Conservation (phyloP, 2,797 vertebrate genomes). For the Selene dorsalis region DNA sequence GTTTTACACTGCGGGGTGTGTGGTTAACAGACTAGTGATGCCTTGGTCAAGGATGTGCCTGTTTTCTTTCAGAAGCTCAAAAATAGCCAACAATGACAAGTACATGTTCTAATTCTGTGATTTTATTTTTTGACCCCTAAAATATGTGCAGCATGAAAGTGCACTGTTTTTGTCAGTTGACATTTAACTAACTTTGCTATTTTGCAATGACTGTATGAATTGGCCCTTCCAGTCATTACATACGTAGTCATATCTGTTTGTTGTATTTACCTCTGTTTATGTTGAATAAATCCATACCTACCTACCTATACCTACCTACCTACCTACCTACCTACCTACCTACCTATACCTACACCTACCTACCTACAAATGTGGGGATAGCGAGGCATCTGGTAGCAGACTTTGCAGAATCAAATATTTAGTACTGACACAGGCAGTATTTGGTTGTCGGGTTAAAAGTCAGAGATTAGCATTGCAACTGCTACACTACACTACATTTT, state of each 20-base stretch:
- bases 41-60: conserved; percentile 38
- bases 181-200: too few relatives aligned
- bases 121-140: conserved; percentile 5
- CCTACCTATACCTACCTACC: too few relatives aligned
- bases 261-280: too few relatives aligned
- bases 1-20: conserved; percentile 42
- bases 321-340: too few relatives aligned
- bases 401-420: conserved; percentile 23
- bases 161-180: background rate
- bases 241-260: too few relatives aligned
- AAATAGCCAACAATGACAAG: background rate
- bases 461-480: conserved; percentile 17
- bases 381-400: background rate
- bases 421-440: background rate
- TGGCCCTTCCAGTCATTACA: too few relatives aligned
- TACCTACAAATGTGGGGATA: too few relatives aligned
- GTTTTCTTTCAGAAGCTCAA: conserved; percentile 24
- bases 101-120: background rate
- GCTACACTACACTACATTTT: conserved; percentile 8
- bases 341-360: too few relatives aligned
- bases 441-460: conserved; percentile 13
- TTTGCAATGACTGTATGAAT: too few relatives aligned
- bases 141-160: background rate
- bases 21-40: conserved; percentile 40
- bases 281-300: too few relatives aligned